Percentiles rank a stretch among this genome's conserved stretches.
Conservation (phyloP, 2,888 invertebrate species). For the Cheilosia urbana region DNA sequence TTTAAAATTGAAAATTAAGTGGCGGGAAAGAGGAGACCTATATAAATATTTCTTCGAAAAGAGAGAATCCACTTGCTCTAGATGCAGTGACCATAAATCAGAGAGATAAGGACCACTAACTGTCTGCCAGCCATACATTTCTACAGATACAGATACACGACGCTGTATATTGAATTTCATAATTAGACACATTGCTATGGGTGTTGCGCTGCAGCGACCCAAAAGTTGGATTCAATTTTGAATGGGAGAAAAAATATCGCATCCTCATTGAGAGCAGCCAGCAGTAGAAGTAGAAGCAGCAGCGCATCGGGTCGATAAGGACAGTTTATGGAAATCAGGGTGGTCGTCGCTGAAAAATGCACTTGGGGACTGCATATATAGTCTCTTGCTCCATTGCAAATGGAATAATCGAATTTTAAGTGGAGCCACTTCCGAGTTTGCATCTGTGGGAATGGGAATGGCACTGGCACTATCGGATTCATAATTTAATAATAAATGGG, state of each 20-base stretch:
- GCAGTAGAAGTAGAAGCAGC: not conserved
- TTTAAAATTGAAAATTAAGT: not conserved
- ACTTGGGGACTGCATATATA: slow-evolving; percentile 17
- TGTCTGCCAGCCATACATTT: slow-evolving; percentile 56
- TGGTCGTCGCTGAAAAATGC: slow-evolving; percentile 60
- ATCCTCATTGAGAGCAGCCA: slow-evolving; percentile 34
- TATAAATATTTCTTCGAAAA: not conserved
- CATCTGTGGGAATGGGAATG: slow-evolving; percentile 27
- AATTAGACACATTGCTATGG: slow-evolving; percentile 68
- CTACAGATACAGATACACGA: not conserved
- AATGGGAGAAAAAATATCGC: slow-evolving; percentile 31
- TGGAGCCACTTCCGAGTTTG: slow-evolving; percentile 70
- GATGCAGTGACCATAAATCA: slow-evolving; percentile 72
- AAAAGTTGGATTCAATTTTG: slow-evolving; percentile 42
- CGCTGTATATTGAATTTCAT: slow-evolving; percentile 72
- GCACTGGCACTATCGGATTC: slow-evolving; percentile 55
- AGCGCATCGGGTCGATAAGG: slow-evolving; percentile 62
- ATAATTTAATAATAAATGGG: slow-evolving; percentile 65
- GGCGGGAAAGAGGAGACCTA: not conserved
- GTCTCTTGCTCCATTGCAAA: slow-evolving; percentile 35
- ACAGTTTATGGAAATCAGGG: slow-evolving; percentile 73
- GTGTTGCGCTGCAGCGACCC: not conserved
- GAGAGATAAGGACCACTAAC: slow-evolving; percentile 73
- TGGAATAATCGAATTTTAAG: slow-evolving; percentile 73
- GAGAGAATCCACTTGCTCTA: slow-evolving; percentile 63